phyloP scores from a whole-genome alignment of 2,888 invertebrate species.

The Chalcosyrphus nemorum region DNA sequence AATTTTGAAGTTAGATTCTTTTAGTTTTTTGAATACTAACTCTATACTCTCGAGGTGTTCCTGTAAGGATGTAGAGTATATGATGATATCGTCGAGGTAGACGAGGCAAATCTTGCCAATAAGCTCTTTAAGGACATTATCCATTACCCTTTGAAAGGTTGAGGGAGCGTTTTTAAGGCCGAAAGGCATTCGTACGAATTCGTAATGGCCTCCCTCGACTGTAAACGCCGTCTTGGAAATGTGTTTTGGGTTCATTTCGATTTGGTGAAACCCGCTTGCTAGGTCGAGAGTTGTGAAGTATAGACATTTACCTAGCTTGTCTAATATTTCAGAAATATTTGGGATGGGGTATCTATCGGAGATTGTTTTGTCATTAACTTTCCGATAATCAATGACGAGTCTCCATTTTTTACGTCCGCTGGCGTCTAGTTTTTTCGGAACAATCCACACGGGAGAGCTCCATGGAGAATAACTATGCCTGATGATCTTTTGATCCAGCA shows the following conservation, averaged over 20 bases:
- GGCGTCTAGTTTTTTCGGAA: too few species aligned
- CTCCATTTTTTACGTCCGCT: not conserved
- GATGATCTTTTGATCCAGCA: too few species aligned
- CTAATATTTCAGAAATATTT: slow-evolving; percentile 5
- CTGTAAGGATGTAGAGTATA: not conserved
- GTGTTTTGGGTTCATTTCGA: slow-evolving; percentile 2
- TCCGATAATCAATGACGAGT: slow-evolving; percentile 15
- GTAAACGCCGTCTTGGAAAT: slow-evolving; percentile 5
- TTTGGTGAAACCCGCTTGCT: slow-evolving; percentile 27
- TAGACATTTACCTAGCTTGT: not conserved
- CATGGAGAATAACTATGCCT: too few species aligned
- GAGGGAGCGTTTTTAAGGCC: slow-evolving; percentile 9
- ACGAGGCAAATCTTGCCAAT: not conserved
- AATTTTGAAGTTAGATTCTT: not conserved
- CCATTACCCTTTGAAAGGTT: not conserved
- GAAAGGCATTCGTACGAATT: slow-evolving; percentile 35
- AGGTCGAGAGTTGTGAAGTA: slow-evolving; percentile 16
- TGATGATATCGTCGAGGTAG: not conserved
- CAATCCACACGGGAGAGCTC: too few species aligned
- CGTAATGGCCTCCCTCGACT: slow-evolving; percentile 39
- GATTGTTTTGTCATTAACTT: not conserved
- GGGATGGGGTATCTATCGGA: slow-evolving; percentile 1
- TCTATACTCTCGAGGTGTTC: not conserved
- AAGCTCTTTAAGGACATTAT: not conserved
- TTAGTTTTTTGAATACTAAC: not conserved